Conservation (phyloP, 2,888 invertebrate species). For the Cryptocephalus moraei region DNA sequence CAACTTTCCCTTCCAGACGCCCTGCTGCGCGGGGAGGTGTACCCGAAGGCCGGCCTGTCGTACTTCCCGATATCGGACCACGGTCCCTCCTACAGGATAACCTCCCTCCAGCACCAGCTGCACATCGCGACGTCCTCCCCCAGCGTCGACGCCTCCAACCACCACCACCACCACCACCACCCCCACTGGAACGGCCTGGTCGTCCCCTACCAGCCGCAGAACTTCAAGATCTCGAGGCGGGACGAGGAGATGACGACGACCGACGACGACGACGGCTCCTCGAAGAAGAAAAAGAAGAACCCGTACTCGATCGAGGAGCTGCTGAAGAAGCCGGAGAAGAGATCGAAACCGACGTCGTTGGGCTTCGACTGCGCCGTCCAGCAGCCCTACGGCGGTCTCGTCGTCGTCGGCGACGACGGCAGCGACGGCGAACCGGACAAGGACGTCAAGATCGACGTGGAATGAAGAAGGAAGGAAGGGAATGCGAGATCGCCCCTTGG, state of each 20-base stretch:
- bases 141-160: not conserved
- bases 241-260: not conserved
- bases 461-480: constrained; percentile 10
- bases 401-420: constrained; percentile 10
- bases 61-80: constrained; percentile 29
- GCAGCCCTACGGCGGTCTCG: constrained; percentile 27
- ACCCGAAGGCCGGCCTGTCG: constrained; percentile 19
- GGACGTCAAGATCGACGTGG: constrained; percentile 27
- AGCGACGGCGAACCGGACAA: constrained; percentile 20
- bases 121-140: constrained; percentile 36
- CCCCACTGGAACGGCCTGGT: constrained; percentile 48
- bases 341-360: constrained; percentile 30
- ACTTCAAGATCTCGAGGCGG: constrained; percentile 5
- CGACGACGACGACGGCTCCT: not conserved
- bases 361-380: constrained; percentile 16
- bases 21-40: constrained; percentile 25
- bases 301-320: constrained; percentile 84
- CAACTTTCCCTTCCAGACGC: constrained; percentile 21
- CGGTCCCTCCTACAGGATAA: constrained; percentile 41
- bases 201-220: constrained; percentile 42
- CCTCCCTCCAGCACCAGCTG: constrained; percentile 43
- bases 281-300: constrained; percentile 50
- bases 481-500: constrained; percentile 9
- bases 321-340: constrained; percentile 68
- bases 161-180: not conserved